Evolutionary conservation across 2,888 invertebrate species (phyloP), one percentile per base, ranked within the genome.

Genomic region (Sinohyriopsis cumingii): DNA sequence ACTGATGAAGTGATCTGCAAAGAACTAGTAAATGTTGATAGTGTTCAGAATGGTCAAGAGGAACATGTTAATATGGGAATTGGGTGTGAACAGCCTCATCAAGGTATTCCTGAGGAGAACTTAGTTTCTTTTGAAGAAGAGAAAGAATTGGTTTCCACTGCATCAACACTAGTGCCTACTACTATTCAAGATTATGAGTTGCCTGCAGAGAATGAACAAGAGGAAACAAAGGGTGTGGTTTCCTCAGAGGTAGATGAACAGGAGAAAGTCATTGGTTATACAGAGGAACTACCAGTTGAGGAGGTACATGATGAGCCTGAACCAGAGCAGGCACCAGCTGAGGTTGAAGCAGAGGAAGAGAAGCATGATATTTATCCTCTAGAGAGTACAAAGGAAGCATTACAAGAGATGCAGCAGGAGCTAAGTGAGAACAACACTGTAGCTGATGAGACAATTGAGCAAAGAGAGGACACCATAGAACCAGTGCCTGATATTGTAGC

Each of bases 71-170:
- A 33, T 24, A 25, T 74, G 45, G 70, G 70, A 55, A 53, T 60
- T 55, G n/a, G 59, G 9, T 65, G 66, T 25, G 66, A 61, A 65
- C 60, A 61, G n/a, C 61, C 61, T n/a, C 66, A 68, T 53, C 65
- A 69, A 22, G 73, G 67, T 69, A 63, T 75, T 20, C 73, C 75
- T 61, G 77, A 77, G 55, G 77, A 75, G 65, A 73, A 77, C 55
- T 59, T 77, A 55, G 77, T 77, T 24, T 77, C 77, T 33, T 73
- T 75, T 75, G 68, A 69, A 69, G 77, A 73, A 24, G 63, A 75
- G 28, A 64, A 70, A 55, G 75, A 73, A 15, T 73, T 73, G 55
- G 66, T 72, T n/a, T 67, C 72, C 45, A 63, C 69, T 28, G 73
- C 12, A 22, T 24, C 22, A 9, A 12, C 24, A 59, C 59, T 59